Conservation (phyloP, 2,888 invertebrate species). For the Agrotis puta region DNA sequence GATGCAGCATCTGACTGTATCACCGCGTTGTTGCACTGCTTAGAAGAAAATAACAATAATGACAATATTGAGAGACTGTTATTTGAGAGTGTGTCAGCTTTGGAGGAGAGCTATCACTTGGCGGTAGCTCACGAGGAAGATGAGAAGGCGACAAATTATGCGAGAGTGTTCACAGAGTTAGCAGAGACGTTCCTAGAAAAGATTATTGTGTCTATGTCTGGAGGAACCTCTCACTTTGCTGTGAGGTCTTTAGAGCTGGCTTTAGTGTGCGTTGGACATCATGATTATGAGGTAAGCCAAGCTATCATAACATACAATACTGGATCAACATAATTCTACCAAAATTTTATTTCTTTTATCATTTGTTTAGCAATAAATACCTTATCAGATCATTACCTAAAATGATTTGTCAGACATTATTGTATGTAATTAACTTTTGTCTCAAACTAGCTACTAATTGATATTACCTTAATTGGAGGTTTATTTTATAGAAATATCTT, state of each 20-base stretch:
- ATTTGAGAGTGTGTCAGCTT: slow-evolving; percentile 94
- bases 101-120: slow-evolving; percentile 96
- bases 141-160: slow-evolving; percentile 98
- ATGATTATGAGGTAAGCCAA: slow-evolving; percentile 96
- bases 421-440: neutral
- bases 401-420: neutral
- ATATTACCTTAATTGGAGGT: neutral
- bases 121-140: slow-evolving; percentile 98
- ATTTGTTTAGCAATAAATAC: neutral
- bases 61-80: slow-evolving; percentile 94
- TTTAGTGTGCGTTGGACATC: slow-evolving; percentile 98
- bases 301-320: neutral
- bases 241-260: slow-evolving; percentile 97
- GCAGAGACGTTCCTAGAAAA: slow-evolving; percentile 97
- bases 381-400: neutral
- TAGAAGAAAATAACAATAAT: slow-evolving; percentile 94
- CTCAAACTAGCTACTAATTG: neutral
- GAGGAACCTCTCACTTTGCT: slow-evolving; percentile 93
- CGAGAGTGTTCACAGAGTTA: slow-evolving; percentile 98
- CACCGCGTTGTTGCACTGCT: slow-evolving; percentile 95
- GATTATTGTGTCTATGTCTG: slow-evolving; percentile 93
- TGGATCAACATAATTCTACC: neutral
- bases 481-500: neutral
- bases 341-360: neutral
- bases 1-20: slow-evolving; percentile 98